Percentiles rank a stretch among this genome's conserved stretches.
Conservation (phyloP, 2,797 vertebrate species). For the Lepilemur ruficaudatus region DNA sequence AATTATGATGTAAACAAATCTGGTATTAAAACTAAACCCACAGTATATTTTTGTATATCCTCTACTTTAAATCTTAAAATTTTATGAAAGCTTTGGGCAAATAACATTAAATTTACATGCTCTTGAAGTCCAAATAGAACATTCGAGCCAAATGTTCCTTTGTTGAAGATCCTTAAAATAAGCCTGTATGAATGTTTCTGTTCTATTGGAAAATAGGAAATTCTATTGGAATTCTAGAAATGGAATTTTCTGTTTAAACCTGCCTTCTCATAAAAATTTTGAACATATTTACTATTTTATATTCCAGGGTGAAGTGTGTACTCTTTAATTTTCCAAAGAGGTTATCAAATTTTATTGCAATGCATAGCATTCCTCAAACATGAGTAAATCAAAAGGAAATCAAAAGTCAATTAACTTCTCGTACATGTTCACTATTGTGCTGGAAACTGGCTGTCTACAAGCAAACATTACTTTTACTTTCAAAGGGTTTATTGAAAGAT, state of each 20-base stretch:
- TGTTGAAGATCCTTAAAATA: neutral
- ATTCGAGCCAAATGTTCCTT: neutral
- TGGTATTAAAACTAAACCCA: neutral
- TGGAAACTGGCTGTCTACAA: neutral
- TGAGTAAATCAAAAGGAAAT: constrained; percentile 7
- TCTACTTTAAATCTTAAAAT: neutral
- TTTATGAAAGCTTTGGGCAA: neutral
- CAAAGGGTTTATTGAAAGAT: neutral
- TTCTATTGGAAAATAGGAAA: neutral
- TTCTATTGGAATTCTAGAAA: neutral
- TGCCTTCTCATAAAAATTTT: neutral
- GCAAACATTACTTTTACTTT: constrained; percentile 7
- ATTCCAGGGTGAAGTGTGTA: neutral
- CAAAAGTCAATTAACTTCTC: neutral
- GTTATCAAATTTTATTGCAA: neutral
- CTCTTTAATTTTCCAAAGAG: constrained; percentile 23
- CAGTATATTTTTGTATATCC: neutral
- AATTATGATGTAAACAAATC: neutral
- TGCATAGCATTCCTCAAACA: neutral
- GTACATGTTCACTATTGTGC: neutral
- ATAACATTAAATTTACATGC: neutral
- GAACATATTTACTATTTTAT: neutral
- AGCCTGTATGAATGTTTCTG: neutral
- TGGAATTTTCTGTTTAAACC: neutral
- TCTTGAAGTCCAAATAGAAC: neutral